Evolutionary conservation across 2,797 vertebrate genomes (phyloP).

Genomic region (Melanotaenia nigrans): DNA sequence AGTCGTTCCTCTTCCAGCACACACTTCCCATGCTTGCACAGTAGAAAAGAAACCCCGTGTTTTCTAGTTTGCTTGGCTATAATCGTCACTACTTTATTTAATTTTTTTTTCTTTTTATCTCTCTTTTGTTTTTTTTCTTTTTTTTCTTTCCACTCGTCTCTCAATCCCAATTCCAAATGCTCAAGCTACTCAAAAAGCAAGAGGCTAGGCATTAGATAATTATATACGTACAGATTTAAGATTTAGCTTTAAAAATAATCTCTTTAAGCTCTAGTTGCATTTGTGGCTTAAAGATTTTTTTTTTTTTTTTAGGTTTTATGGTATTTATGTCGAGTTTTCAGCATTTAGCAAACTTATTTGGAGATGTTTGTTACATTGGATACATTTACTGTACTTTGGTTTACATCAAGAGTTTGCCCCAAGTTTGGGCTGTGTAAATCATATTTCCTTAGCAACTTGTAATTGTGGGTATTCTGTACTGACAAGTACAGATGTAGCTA

Average conservation of each 20-base stretch:
- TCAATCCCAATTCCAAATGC: background rate
- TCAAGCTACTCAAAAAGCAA: conserved; percentile 18
- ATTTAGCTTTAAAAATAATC: conserved; percentile 55
- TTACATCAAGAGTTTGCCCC: conserved; percentile 66
- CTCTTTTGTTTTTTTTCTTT: background rate
- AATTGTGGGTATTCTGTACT: conserved; percentile 65
- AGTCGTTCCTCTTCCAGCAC: conserved; percentile 50
- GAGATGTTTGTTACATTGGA: conserved; percentile 24
- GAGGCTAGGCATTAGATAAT: no score
- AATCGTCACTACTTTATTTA: conserved; percentile 18
- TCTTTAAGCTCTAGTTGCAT: conserved; percentile 55
- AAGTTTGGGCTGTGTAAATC: conserved; percentile 65
- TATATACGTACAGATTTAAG: background rate
- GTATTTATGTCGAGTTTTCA: background rate
- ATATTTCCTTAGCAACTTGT: conserved; percentile 67
- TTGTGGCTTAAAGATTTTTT: conserved; percentile 22
- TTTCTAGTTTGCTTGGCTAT: conserved; percentile 8
- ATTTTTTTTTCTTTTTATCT: background rate
- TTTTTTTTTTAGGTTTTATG: conserved; percentile 28
- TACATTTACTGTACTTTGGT: conserved; percentile 62
- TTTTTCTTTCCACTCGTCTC: conserved; percentile 10
- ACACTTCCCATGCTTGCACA: conserved; percentile 60
- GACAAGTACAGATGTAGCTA: conserved; percentile 56
- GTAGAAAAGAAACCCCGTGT: conserved; percentile 43
- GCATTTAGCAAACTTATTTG: no score